Percentiles rank a stretch among this genome's conserved stretches.
Conservation (phyloP, 2,888 invertebrate genomes). For the Scaptomyza tumidula region DNA sequence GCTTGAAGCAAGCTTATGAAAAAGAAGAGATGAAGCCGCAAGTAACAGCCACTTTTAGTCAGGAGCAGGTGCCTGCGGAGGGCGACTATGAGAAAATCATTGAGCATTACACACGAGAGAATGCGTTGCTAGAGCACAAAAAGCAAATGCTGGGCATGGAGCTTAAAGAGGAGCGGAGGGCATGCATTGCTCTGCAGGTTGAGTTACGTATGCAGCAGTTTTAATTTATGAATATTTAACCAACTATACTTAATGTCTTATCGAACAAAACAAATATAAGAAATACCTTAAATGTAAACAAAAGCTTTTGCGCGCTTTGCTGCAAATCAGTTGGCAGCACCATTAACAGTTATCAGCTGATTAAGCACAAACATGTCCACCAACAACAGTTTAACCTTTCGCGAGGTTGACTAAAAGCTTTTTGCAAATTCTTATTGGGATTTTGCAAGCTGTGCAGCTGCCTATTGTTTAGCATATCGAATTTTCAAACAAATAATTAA, state of each 20-base stretch:
- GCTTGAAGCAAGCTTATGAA: slow-evolving; percentile 86
- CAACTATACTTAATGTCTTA: slow-evolving; percentile 18
- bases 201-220: slow-evolving; percentile 85
- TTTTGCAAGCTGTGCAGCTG: slow-evolving; percentile 62
- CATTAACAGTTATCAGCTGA: slow-evolving; percentile 35
- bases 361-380: slow-evolving; percentile 20
- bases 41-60: neutral
- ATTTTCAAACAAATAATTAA: slow-evolving; percentile 42
- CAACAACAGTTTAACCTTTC: slow-evolving; percentile 45
- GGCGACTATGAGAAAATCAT: slow-evolving; percentile 85
- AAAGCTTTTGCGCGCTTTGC: slow-evolving; percentile 12
- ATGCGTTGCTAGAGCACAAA: slow-evolving; percentile 88
- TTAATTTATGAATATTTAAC: slow-evolving; percentile 44
- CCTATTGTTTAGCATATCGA: slow-evolving; percentile 56
- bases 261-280: slow-evolving; percentile 51
- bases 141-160: slow-evolving; percentile 88
- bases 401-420: slow-evolving; percentile 50
- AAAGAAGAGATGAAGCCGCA: slow-evolving; percentile 44
- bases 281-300: slow-evolving; percentile 36
- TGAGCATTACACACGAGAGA: slow-evolving; percentile 87
- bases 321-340: slow-evolving; percentile 49
- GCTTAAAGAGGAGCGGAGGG: slow-evolving; percentile 90
- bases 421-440: slow-evolving; percentile 57
- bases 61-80: slow-evolving; percentile 41
- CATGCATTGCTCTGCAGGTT: slow-evolving; percentile 89